Evolutionary conservation across 2,797 vertebrate genomes (phyloP).

Genomic region (Parambassis ranga): DNA sequence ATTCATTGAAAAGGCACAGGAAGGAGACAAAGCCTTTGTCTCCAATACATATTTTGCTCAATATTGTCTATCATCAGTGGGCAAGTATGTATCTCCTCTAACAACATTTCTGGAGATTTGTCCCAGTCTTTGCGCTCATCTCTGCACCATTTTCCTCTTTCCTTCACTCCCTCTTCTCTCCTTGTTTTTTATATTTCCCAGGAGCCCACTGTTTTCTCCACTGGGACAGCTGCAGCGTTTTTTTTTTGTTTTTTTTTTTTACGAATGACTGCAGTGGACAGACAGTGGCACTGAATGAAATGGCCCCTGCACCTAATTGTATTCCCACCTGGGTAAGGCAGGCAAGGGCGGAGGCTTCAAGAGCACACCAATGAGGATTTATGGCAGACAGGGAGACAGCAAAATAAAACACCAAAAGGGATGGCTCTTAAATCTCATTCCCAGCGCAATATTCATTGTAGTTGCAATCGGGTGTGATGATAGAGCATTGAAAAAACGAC

Average conservation of each 20-base stretch:
- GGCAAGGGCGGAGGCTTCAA: slow-evolving; percentile 74
- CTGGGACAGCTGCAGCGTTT: slow-evolving; percentile 64
- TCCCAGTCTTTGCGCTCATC: slow-evolving; percentile 55
- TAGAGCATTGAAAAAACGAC: slow-evolving; percentile 75
- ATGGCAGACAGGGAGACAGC: slow-evolving; percentile 79
- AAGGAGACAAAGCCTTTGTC: slow-evolving; percentile 87
- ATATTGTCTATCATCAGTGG: slow-evolving; percentile 81
- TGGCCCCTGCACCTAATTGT: slow-evolving; percentile 82
- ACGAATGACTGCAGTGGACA: slow-evolving; percentile 77
- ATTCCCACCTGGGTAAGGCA: slow-evolving; percentile 83
- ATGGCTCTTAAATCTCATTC: slow-evolving; percentile 84
- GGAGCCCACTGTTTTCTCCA: slow-evolving; percentile 70
- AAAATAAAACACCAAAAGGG: slow-evolving; percentile 86
- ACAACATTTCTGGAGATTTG: slow-evolving; percentile 71
- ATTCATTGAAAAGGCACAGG: slow-evolving; percentile 85
- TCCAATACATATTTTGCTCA: slow-evolving; percentile 84
- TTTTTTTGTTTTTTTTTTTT: slow-evolving; percentile 74
- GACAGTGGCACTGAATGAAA: slow-evolving; percentile 82
- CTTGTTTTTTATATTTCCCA: slow-evolving; percentile 76
- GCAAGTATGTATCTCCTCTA: slow-evolving; percentile 72
- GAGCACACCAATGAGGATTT: slow-evolving; percentile 83
- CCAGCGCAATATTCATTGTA: slow-evolving; percentile 81
- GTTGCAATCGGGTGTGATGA: slow-evolving; percentile 79
- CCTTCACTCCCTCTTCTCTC: slow-evolving; percentile 41
- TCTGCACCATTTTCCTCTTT: slow-evolving; percentile 45